Evolutionary conservation across 2,888 invertebrate species (phyloP), one percentile per base, ranked within the genome.

Genomic region (Philereme vetulata): DNA sequence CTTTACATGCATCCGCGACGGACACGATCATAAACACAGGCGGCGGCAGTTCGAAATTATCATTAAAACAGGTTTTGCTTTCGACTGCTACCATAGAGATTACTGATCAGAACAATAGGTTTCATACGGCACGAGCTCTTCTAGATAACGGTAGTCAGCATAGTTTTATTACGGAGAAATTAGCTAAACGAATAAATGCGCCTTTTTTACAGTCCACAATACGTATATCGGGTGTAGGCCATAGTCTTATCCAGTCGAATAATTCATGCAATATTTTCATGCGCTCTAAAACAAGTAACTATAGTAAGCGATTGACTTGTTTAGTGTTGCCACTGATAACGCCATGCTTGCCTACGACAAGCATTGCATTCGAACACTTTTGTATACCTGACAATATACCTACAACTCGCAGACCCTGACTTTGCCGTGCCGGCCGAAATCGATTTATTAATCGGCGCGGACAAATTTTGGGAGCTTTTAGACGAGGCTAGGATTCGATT

Each of bases 201-300:
- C 35, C 35, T 35, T 35, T 5, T 35, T 5, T 35, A 72, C 70
- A 71, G 69, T 73, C 69, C 68, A 72, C 67, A 56, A 36, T 65
- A 4, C 44, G 55, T 21, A 60, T 73, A 7, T 49, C 52, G 11
- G 71, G 70, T 9, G 65, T 71, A 32, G 65, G 67, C 4, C 56
- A 63, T 6, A 53, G 54, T 5, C 48, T 72, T 0, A 64, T 65
- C 40, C 62, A 70, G n/a, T 54, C 61, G 40, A 57, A 59, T 8
- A 48, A 64, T 11, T 43, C 44, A 11, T 72, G 70, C 58, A 45
- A 70, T 5, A 56, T 71, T 10, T 21, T 60, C 8, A 38, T 71
- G 10, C n/a, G n/a, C n/a, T n/a, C n/a, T n/a, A n/a, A n/a, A n/a
- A n/a, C n/a, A n/a, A n/a, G n/a, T n/a, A n/a, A 44, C 8, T 68